Percentiles rank a stretch among this genome's conserved stretches.
These are phyloP conservation scores for Opisthocomus hoazin DNA, from an alignment of 2,113 vertebrate genomes.

Conservation along the genomic window DNA sequence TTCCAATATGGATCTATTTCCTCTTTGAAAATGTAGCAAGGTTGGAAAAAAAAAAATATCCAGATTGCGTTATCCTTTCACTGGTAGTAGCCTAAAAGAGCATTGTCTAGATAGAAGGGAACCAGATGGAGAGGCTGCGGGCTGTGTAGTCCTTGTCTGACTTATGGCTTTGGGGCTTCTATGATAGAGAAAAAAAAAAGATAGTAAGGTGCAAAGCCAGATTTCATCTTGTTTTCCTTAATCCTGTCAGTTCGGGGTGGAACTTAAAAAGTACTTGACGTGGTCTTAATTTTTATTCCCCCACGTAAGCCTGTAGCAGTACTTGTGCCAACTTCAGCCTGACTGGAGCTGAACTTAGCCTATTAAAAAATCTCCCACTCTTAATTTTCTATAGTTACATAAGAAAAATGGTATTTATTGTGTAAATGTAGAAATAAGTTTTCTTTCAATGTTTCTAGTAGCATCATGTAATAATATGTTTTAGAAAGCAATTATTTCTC, in stretches of 20 bases:
- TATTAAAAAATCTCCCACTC: neutral
- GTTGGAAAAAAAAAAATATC: neutral
- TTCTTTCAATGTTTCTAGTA: neutral
- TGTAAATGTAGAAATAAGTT: neutral
- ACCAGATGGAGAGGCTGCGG: slow-evolving; percentile 5
- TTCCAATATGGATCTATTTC: neutral
- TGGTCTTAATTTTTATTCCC: neutral
- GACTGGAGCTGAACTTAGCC: neutral
- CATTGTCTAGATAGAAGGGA: neutral
- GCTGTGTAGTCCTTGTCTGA: neutral
- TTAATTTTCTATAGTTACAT: neutral
- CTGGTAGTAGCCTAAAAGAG: neutral
- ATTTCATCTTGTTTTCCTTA: neutral
- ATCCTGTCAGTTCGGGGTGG: neutral
- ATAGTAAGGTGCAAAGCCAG: neutral
- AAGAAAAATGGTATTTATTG: neutral
- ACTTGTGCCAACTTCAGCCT: rapidly evolving
- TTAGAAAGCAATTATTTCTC: neutral
- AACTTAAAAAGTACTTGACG: neutral
- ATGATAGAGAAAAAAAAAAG: neutral
- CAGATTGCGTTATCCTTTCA: neutral
- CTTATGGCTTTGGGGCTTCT: neutral
- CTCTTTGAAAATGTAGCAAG: neutral
- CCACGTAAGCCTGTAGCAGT: neutral
- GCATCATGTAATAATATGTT: neutral